A percentile compares a stretch with the other conserved stretches of the same genome.
phyloP scores from a whole-genome alignment of 2,888 invertebrate genomes.

The Mesoligia furuncula region DNA sequence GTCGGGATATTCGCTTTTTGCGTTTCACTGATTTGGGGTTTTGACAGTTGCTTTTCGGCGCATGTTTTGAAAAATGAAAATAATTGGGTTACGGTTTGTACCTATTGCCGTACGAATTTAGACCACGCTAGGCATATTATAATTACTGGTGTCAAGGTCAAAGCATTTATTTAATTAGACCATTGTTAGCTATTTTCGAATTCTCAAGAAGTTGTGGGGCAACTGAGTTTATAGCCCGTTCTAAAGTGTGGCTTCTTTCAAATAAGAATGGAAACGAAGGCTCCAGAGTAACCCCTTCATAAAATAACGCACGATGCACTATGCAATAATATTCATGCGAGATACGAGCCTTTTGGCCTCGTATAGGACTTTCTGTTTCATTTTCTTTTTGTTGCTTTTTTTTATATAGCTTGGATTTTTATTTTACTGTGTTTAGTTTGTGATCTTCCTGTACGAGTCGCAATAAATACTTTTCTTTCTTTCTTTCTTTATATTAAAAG shows the following conservation, averaged over 20 bases:
- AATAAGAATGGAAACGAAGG: not conserved
- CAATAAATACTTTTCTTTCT: no score
- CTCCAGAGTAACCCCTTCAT: not conserved
- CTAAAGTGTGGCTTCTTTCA: not conserved
- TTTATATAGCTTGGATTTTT: no score
- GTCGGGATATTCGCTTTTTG: not conserved
- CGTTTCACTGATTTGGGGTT: constrained; percentile 39
- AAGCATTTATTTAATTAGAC: not conserved
- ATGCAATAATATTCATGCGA: no score
- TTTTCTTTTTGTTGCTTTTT: no score
- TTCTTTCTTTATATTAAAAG: no score
- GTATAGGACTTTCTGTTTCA: no score
- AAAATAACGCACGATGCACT: not conserved
- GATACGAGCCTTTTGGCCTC: no score
- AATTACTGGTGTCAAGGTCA: no score
- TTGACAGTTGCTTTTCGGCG: not conserved
- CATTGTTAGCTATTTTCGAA: not conserved
- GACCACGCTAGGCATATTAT: no score
- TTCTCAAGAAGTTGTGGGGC: not conserved
- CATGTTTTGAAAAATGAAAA: constrained; percentile 2
- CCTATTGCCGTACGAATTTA: not conserved
- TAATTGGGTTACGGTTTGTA: not conserved
- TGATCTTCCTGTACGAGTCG: no score
- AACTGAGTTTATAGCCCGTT: not conserved
- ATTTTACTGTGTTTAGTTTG: no score